These are phyloP conservation scores for Gavia stellata DNA, from an alignment of 2,113 vertebrate species.

Conservation along the genomic window DNA sequence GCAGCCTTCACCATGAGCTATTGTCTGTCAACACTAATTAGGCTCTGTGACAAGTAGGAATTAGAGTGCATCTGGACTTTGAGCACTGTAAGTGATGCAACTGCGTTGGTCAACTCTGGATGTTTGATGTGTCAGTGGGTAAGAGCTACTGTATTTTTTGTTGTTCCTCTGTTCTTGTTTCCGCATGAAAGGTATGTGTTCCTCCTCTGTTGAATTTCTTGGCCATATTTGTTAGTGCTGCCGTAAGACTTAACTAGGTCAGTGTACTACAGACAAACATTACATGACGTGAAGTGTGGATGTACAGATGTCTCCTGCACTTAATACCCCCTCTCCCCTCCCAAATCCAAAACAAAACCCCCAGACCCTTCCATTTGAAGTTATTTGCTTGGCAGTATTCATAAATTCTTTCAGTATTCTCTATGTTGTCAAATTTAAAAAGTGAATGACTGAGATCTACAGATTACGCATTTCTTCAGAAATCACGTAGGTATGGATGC, in stretches of 20 bases:
- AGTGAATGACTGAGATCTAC: neutral
- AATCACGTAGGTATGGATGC: neutral
- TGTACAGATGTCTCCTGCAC: neutral
- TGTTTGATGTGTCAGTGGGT: neutral
- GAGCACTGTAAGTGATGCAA: neutral
- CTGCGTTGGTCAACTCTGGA: neutral
- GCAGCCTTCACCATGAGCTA: neutral
- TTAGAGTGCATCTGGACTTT: neutral
- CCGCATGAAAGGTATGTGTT: neutral
- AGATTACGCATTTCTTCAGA: neutral
- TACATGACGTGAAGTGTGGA: neutral
- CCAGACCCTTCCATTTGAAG: neutral
- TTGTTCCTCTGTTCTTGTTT: neutral
- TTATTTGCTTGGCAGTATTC: neutral
- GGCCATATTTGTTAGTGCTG: neutral
- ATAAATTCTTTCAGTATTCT: neutral
- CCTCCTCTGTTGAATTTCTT: neutral
- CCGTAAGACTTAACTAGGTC: neutral
- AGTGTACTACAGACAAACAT: neutral
- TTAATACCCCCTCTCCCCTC: neutral
- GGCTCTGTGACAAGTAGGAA: neutral
- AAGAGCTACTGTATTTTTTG: neutral
- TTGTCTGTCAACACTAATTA: slow-evolving; percentile 23
- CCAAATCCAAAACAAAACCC: neutral
- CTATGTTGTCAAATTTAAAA: neutral